These are phyloP conservation scores for Hyperopisus bebe DNA, from an alignment of 2,113 vertebrate species.

Conservation along the genomic window DNA sequence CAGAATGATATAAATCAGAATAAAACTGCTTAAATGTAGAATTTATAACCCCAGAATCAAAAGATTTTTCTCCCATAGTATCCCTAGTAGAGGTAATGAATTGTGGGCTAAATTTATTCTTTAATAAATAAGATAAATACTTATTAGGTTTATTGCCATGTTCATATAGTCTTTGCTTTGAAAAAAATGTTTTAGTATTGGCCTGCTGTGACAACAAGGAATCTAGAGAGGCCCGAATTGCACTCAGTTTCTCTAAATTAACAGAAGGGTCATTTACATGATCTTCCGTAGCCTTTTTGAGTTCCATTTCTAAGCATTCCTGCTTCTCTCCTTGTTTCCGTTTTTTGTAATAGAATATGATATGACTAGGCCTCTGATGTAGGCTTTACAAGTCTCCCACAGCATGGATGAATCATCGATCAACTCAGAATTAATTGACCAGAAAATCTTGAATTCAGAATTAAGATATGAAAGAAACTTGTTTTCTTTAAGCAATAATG, in stretches of 20 bases:
- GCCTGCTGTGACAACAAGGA: slow-evolving; percentile 14
- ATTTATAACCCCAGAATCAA: no score
- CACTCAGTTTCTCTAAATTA: background rate
- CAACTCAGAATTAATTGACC: background rate
- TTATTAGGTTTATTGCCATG: background rate
- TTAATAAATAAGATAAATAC: background rate
- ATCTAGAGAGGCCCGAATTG: slow-evolving; percentile 13
- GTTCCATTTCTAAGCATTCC: background rate
- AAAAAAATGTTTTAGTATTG: background rate
- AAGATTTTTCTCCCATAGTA: background rate
- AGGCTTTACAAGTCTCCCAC: background rate
- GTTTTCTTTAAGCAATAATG: background rate
- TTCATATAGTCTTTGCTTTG: slow-evolving; percentile 4
- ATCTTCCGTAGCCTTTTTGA: background rate
- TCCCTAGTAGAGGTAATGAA: background rate
- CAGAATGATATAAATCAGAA: no score
- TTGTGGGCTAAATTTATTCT: background rate
- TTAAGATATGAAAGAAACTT: background rate
- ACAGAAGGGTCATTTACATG: background rate
- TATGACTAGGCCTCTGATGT: background rate
- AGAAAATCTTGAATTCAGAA: background rate
- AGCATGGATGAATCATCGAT: background rate
- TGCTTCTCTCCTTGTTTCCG: background rate
- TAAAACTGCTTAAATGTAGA: no score
- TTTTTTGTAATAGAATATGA: background rate